Base-by-base conservation (phyloP, 2,113 vertebrate genomes). In the Hemichromis elongatus region DNA sequence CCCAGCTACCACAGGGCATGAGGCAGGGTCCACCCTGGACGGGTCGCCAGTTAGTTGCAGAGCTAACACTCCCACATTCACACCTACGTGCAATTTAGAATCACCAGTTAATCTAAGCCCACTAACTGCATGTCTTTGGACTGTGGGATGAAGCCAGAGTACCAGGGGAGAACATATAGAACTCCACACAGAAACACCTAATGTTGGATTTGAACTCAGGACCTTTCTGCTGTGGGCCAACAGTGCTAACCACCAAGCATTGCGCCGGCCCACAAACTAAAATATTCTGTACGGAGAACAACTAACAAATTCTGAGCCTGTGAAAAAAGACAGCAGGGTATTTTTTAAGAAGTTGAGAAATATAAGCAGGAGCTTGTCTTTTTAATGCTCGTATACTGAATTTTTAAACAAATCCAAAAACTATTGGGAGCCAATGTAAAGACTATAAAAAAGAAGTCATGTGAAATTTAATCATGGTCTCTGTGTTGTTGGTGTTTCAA, bases 201-300 rank as follows among this genome's bases (percentile, higher is more conserved):
- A 0, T 19, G 28, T 33, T 59, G 56, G 28, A n/a, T n/a, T n/a
- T n/a, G n/a, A 19, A 0, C 28, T 2, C 28, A 33, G 28, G 30
- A 59, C 28, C 14, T 1, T 33, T 28, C 14, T 30, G 1, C 28
- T 33, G 56, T 59, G 14, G 30, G 28, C 28, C 33, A 0, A 59
- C 56, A 33, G 56, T 59, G 56, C 28, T 59, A 59, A 59, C 33
- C 28, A 59, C 1, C 56, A 19, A 33, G 33, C 56, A 33, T 2
- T 59, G 28, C 12, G 1, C 12, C 3, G 4, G 26, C 14, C 28
- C 56, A 59, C 28, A 37, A 1, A 9, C 9, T 37, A 9, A 37
- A 10, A 37, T 8, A 9, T 37, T 37, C 37, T 33, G 30, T 2
- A 59, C 9, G 0, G 16, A 28, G 56, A 33, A 33, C 56, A 59